Evolutionary conservation across 2,888 invertebrate species (phyloP), one percentile per base, ranked within the genome.

Genomic region (Tinea semifulvella): DNA sequence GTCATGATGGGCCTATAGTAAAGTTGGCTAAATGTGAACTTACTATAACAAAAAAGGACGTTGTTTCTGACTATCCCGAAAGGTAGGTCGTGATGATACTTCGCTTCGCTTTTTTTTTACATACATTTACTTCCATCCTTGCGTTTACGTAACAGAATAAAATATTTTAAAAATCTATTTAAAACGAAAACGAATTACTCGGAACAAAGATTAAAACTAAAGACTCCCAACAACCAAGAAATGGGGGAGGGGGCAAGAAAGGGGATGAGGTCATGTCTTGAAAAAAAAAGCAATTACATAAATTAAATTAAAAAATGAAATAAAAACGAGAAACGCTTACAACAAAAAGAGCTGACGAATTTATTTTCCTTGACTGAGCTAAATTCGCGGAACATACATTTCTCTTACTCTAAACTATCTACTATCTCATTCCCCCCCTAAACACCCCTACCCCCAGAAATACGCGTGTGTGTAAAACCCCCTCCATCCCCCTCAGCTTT

Each of bases 381-480:
- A 38, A 27, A 42, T 55, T 53, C 54, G 46, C 58, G 57, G 58
- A 60, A 64, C 62, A 68, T 67, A 65, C 63, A 71, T 71, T 70
- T 68, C 66, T 68, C 69, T 66, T 68, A 63, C 67, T 72, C 69
- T 72, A 74, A 80, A 80, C 80, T 80, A 80, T 80, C 79, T 75
- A 63, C 66, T 61, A 64, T 61, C 71, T 61, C 63, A 59, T 57
- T 50, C 53, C 53, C 52, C 54, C 49, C 52, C 51, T 25, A 18
- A 48, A 47, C 54, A 54, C 55, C 48, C 47, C 53, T 35, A 45
- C 50, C 44, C 51, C 52, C 57, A 50, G 55, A 53, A 54, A 53
- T 53, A 64, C 65, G 61, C 64, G 63, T 53, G 52, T 50, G 61
- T 58, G 57, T 54, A 58, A 65, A 67, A 52, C 65, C 59, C 56